Evolutionary conservation across 2,888 invertebrate species (phyloP), one percentile per base, ranked within the genome.

Genomic region (Lampropteryx suffumata): DNA sequence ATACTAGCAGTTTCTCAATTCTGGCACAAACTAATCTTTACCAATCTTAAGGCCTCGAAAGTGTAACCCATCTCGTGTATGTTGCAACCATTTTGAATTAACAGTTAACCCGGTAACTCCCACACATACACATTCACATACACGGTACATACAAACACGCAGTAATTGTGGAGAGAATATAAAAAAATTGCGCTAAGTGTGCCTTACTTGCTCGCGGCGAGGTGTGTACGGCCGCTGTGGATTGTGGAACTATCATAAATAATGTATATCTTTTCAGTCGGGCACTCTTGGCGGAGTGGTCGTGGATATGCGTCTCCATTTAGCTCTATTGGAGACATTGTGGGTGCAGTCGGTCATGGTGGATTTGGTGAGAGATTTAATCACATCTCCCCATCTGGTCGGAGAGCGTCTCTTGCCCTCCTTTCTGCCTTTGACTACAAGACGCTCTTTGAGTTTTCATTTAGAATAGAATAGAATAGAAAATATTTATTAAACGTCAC

Each of bases 101-200:
- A 73, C 73, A 65, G 74, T 73, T 64, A 71, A 66, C 57, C 64
- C 52, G 55, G 61, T 63, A 64, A 64, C 63, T 48, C 62, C 65
- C 71, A 73, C 62, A 63, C 13, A 54, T 24, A 42, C 3, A 45
- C 44, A 11, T 51, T 57, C 59, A 64, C 55, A 61, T 57, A 64
- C 57, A 63, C 41, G 24, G 62, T 60, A 72, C 73, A 45, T 35
- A 45, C 34, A 36, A 26, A 37, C 26, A 76, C 66, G 73, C 50
- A 34, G 80, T 87, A 87, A 87, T 88, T 86, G 87, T 80, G 76
- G 82, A 80, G 82, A 82, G 83, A 81, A 84, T 78, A 73, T 70
- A 83, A 88, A 89, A 85, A 89, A 88, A 83, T 73, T 79, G 83
- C 79, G 76, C 74, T 80, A 85, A 88, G 88, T 87, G 89, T 88